These are phyloP conservation scores for Seira ritae DNA, from an alignment of 2,888 invertebrate genomes.

Conservation along the genomic window DNA sequence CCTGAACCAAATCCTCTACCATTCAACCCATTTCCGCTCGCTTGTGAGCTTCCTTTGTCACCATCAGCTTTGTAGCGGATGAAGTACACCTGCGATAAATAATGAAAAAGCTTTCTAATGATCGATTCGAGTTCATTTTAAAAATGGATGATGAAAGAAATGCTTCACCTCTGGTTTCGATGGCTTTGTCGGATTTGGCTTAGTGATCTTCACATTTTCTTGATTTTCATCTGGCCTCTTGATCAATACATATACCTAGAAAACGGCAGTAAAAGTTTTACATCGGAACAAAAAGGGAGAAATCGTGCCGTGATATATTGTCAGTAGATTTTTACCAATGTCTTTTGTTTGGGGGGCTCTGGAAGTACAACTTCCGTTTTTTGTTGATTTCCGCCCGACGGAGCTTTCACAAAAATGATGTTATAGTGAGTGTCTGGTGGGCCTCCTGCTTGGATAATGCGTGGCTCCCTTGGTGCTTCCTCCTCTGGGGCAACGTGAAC, in stretches of 20 bases:
- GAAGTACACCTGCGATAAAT: constrained; percentile 55
- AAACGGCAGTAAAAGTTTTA: background rate
- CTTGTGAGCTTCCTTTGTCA: background rate
- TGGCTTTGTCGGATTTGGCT: constrained; percentile 46
- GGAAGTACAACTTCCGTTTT: constrained; percentile 62
- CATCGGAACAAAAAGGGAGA: too few relatives aligned
- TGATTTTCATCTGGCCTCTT: constrained; percentile 26
- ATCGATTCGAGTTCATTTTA: background rate
- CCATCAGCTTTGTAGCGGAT: constrained; percentile 50
- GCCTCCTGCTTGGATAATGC: constrained; percentile 52
- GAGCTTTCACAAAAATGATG: constrained; percentile 64
- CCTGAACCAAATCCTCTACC: background rate
- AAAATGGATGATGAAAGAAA: background rate
- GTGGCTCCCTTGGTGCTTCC: constrained; percentile 20
- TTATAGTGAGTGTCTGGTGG: constrained; percentile 48
- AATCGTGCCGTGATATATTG: too few relatives aligned
- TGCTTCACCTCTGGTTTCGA: constrained; percentile 53
- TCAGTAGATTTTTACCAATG: constrained; percentile 23
- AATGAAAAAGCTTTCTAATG: background rate
- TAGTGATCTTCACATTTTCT: constrained; percentile 50
- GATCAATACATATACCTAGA: constrained; percentile 39
- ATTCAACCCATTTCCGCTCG: background rate
- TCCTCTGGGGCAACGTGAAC: constrained; percentile 62
- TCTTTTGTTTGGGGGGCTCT: constrained; percentile 45
- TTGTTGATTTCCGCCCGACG: constrained; percentile 32